These are phyloP conservation scores for Trachelipus rathkii DNA, from an alignment of 1,140 invertebrate genomes.

Conservation along the genomic window DNA sequence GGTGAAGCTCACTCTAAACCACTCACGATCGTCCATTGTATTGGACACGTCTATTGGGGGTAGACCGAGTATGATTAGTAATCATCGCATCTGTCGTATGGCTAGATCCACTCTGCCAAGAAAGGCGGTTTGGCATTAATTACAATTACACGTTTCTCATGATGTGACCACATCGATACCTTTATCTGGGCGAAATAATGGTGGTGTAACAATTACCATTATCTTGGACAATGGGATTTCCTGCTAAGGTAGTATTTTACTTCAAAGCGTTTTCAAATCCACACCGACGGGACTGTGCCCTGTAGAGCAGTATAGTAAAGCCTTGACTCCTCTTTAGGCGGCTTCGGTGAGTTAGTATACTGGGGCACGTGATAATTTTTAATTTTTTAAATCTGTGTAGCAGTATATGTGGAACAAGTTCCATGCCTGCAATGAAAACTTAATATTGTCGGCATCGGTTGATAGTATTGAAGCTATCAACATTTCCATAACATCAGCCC, in stretches of 20 bases:
- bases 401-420: not conserved
- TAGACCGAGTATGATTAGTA: conserved; percentile 25
- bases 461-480: not conserved
- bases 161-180: conserved; percentile 27
- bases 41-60: not conserved
- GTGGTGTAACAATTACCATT: conserved; percentile 22
- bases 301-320: conserved; percentile 26
- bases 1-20: not conserved
- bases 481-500: conserved; percentile 2
- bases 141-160: conserved; percentile 24
- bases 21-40: not conserved
- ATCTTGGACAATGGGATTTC: conserved; percentile 25
- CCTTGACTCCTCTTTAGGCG: conserved; percentile 23
- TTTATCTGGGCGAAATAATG: not conserved
- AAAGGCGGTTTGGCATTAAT: conserved; percentile 23
- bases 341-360: conserved; percentile 24
- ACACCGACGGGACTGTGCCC: conserved; percentile 20
- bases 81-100: conserved; percentile 26
- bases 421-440: not conserved
- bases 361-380: not conserved
- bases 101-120: conserved; percentile 27
- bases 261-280: conserved; percentile 20
- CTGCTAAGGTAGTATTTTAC: conserved; percentile 22
- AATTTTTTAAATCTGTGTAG: not conserved
- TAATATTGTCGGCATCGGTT: not conserved